Conservation (phyloP, 2,888 invertebrate genomes). For the Amphipoea oculea region DNA sequence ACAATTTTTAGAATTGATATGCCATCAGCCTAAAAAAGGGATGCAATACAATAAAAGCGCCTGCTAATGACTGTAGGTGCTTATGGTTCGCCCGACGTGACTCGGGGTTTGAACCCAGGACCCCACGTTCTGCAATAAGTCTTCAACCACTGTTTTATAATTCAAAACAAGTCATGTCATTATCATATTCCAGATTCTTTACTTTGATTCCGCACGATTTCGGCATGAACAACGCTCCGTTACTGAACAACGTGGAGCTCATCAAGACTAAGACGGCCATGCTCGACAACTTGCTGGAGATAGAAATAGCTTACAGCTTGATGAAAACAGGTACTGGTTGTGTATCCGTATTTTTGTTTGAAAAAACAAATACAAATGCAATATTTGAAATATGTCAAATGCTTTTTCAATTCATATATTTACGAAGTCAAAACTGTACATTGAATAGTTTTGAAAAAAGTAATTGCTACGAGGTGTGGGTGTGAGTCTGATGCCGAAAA, state of each 20-base stretch:
- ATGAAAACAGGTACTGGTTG: conserved; percentile 90
- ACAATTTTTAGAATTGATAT: background rate
- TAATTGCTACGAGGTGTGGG: no score
- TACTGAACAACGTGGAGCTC: conserved; percentile 94
- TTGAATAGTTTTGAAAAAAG: no score
- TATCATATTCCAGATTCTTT: conserved; percentile 92
- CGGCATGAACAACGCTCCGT: conserved; percentile 95
- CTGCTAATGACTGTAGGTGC: background rate
- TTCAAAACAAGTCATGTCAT: background rate
- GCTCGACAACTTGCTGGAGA: conserved; percentile 97
- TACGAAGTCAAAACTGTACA: no score
- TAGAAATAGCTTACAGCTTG: conserved; percentile 98
- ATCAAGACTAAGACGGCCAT: conserved; percentile 93
- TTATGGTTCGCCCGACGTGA: background rate
- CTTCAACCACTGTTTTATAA: background rate
- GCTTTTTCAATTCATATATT: background rate
- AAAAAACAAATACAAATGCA: no score
- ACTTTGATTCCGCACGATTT: conserved; percentile 99
- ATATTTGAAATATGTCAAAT: no score
- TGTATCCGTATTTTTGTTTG: background rate
- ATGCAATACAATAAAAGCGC: background rate
- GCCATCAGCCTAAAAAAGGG: background rate
- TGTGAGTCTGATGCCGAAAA: no score
- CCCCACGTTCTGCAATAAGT: background rate
- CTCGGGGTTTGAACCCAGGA: background rate